phyloP scores from a whole-genome alignment of 2,797 vertebrate species.

The Meda fulgida region DNA sequence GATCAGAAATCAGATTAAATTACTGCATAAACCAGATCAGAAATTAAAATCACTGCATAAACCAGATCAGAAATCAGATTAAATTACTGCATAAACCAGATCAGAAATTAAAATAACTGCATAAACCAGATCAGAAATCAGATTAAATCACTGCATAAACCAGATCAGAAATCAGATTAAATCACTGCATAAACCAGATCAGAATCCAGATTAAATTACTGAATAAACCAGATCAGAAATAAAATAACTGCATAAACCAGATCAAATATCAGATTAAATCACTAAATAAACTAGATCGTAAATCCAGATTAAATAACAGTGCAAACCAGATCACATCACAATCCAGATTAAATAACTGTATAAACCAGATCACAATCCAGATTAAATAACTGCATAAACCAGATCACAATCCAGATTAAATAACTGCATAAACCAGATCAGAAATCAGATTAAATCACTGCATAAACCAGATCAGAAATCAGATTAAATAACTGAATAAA shows the following conservation, averaged over 20 bases:
- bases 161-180: not conserved
- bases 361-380: not conserved
- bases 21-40: not conserved
- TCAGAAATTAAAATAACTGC: not conserved
- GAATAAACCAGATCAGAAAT: not conserved
- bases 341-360: not conserved
- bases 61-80: not conserved
- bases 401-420: not conserved
- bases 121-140: not conserved
- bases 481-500: not conserved
- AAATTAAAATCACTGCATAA: not conserved
- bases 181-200: not conserved
- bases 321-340: not conserved
- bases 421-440: not conserved
- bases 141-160: not conserved
- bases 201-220: not conserved
- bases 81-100: not conserved
- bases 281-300: not conserved
- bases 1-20: not conserved
- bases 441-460: accelerated
- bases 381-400: not conserved
- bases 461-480: not conserved
- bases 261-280: not conserved
- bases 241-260: not conserved
- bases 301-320: not conserved